These are phyloP conservation scores for Eulemur albifrons DNA, from an alignment of 2,797 vertebrate species.

Conservation along the genomic window DNA sequence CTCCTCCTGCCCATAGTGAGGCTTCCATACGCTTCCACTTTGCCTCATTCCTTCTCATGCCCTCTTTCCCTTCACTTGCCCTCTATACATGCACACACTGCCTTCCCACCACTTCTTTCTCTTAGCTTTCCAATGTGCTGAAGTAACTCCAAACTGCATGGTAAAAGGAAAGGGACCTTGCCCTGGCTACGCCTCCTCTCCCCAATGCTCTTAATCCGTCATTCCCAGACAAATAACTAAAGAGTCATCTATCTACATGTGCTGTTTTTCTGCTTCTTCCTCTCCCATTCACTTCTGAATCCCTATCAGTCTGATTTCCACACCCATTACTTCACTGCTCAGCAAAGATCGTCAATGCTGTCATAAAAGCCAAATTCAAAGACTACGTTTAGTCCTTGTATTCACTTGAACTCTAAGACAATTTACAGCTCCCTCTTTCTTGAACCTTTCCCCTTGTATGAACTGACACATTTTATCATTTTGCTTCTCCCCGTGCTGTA, in stretches of 20 bases:
- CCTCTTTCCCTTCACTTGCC: background rate
- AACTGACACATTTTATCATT: background rate
- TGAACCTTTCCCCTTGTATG: background rate
- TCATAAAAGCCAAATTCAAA: background rate
- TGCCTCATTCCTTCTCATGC: background rate
- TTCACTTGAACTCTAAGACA: background rate
- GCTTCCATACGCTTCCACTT: background rate
- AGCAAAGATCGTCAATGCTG: rapidly evolving
- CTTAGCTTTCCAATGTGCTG: background rate
- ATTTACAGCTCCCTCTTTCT: background rate
- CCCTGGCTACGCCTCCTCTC: background rate
- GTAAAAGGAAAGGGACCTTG: background rate
- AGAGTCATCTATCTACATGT: rapidly evolving
- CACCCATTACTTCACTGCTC: background rate
- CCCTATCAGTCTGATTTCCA: background rate
- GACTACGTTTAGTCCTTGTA: no score
- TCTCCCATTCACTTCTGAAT: background rate
- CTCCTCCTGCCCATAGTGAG: background rate
- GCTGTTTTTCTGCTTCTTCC: background rate
- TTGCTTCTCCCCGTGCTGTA: background rate
- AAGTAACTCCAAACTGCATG: background rate
- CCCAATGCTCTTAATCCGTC: rapidly evolving
- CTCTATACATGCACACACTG: rapidly evolving
- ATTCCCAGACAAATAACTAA: background rate
- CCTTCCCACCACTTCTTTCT: background rate